Conservation (phyloP, 2,888 invertebrate genomes). For the Craniophora ligustri region DNA sequence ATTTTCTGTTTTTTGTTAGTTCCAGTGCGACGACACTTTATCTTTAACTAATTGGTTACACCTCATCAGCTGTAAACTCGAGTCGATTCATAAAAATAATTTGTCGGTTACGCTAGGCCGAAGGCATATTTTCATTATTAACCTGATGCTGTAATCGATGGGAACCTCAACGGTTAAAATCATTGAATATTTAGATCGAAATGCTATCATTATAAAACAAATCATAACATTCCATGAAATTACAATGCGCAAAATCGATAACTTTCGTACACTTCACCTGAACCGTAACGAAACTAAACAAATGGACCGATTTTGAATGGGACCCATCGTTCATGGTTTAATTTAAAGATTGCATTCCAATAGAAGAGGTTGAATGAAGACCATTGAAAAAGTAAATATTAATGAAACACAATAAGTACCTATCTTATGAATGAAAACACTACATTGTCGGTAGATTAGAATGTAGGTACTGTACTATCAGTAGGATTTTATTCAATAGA, state of each 20-base stretch:
- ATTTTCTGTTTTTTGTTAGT: background rate
- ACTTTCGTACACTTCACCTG: constrained; percentile 41
- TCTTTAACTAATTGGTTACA: background rate
- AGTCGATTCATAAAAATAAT: constrained; percentile 19
- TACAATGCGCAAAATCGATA: constrained; percentile 52
- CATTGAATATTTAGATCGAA: constrained; percentile 22
- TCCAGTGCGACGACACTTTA: background rate
- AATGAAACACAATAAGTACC: no score
- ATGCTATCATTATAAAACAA: constrained; percentile 30
- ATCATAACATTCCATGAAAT: constrained; percentile 51
- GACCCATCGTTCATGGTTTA: constrained; percentile 47
- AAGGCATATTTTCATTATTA: constrained; percentile 14
- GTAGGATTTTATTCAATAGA: no score
- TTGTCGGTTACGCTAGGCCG: background rate
- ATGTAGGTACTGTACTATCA: no score
- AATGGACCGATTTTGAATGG: constrained; percentile 50
- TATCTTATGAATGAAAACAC: constrained; percentile 37
- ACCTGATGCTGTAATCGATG: constrained; percentile 14
- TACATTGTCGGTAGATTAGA: no score
- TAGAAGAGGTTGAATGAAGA: constrained; percentile 31
- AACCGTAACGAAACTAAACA: constrained; percentile 47
- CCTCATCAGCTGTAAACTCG: background rate
- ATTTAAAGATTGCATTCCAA: constrained; percentile 34
- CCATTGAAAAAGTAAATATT: constrained; percentile 13
- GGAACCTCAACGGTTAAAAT: constrained; percentile 22